These are phyloP conservation scores for Chroicocephalus ridibundus DNA, from an alignment of 2,113 vertebrate genomes.

Conservation along the genomic window DNA sequence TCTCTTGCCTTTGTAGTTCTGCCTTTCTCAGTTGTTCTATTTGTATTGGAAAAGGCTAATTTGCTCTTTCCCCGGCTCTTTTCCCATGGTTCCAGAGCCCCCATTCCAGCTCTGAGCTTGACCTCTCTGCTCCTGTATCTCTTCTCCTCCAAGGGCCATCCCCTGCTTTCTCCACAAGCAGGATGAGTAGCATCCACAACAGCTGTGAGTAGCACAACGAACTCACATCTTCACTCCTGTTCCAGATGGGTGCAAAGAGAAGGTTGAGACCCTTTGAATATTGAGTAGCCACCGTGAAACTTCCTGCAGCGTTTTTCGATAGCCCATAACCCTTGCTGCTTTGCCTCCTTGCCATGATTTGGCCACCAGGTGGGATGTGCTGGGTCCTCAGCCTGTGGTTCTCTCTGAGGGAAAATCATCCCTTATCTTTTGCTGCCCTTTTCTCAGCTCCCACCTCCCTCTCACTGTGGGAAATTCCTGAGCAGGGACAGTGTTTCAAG, in stretches of 20 bases:
- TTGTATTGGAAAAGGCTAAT: not conserved
- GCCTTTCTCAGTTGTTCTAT: not conserved
- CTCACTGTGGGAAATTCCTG: not conserved
- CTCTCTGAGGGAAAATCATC: not conserved
- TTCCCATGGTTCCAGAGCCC: not conserved
- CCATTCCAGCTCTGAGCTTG: not conserved
- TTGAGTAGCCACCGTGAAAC: not conserved
- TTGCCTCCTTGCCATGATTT: not conserved
- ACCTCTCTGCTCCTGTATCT: not conserved
- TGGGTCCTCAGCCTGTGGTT: not conserved
- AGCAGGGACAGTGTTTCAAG: slow-evolving; percentile 10
- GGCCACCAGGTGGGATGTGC: not conserved
- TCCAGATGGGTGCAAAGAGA: not conserved
- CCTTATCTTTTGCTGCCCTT: not conserved
- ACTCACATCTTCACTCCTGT: not conserved
- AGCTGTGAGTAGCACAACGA: not conserved
- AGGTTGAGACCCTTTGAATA: not conserved
- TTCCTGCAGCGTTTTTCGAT: not conserved
- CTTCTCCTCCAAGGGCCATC: not conserved
- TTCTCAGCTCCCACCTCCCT: not conserved
- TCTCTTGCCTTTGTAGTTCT: not conserved
- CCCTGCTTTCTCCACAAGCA: not conserved
- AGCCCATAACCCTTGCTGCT: not conserved
- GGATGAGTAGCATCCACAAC: not conserved
- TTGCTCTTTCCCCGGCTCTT: not conserved